Conservation (phyloP, 2,113 vertebrate species). For the Rhodinocichla rosea region DNA sequence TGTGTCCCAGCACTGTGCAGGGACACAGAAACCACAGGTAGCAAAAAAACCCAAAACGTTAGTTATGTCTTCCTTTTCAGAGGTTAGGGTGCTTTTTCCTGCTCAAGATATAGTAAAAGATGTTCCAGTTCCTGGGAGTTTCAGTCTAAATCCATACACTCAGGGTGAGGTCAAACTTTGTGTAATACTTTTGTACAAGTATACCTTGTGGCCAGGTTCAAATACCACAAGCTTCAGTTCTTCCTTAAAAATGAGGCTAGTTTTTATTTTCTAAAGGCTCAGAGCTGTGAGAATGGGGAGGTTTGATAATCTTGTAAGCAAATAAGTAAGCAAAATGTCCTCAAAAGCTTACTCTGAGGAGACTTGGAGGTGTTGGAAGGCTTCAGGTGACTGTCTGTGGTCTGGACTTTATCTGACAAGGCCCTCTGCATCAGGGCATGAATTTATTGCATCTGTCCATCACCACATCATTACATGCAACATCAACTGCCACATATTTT, state of each 20-base stretch:
- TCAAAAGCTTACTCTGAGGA: not conserved
- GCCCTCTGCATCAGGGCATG: not conserved
- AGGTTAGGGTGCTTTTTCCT: not conserved
- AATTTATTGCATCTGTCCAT: conserved; percentile 31
- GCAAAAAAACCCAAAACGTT: not conserved
- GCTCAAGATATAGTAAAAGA: not conserved
- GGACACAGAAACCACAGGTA: not conserved
- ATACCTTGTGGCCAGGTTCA: not conserved
- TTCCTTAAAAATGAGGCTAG: not conserved
- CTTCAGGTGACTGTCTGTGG: not conserved
- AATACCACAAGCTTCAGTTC: not conserved
- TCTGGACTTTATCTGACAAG: conserved; percentile 32
- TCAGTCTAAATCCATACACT: not conserved
- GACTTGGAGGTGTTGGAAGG: not conserved
- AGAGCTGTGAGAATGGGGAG: not conserved
- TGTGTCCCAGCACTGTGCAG: not conserved
- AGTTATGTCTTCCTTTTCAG: not conserved
- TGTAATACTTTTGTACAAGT: not conserved
- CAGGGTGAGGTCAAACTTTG: not conserved
- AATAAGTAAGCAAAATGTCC: not conserved
- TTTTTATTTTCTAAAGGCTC: not conserved
- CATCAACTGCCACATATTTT: conserved; percentile 47
- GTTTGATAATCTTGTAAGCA: not conserved
- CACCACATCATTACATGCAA: conserved; percentile 2
- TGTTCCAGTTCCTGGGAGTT: not conserved